Evolutionary conservation across 2,797 vertebrate species (phyloP).

Genomic region (Mormyrops attenuatus): DNA sequence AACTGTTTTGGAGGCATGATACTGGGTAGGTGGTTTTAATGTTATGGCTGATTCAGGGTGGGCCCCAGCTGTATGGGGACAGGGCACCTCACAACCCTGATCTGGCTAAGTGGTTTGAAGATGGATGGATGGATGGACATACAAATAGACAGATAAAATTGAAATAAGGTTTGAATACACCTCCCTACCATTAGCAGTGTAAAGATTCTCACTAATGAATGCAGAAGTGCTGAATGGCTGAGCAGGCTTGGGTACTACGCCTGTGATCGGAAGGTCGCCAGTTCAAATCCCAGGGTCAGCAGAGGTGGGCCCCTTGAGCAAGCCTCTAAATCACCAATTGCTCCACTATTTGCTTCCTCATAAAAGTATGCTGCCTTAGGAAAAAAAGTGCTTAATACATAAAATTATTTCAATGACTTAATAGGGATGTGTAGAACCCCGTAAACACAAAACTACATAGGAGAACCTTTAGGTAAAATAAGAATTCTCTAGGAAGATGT

Average conservation of each 20-base stretch:
- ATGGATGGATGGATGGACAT: background rate
- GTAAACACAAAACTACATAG: background rate
- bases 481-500: background rate
- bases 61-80: background rate
- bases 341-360: background rate
- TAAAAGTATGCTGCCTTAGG: background rate
- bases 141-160: background rate
- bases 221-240: background rate
- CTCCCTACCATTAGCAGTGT: background rate
- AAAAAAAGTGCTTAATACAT: background rate
- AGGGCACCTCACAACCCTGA: background rate
- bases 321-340: background rate
- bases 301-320: background rate
- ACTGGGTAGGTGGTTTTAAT: background rate
- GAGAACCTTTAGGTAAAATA: background rate
- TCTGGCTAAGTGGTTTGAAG: background rate
- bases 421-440: background rate
- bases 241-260: background rate
- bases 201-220: background rate
- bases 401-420: background rate
- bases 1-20: too few relatives aligned
- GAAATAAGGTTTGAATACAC: background rate
- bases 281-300: background rate
- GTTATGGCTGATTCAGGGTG: background rate
- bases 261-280: background rate